A percentile compares a stretch with the other conserved stretches of the same genome.
Conservation (phyloP, 2,797 vertebrate genomes). For the Zalophus californianus region DNA sequence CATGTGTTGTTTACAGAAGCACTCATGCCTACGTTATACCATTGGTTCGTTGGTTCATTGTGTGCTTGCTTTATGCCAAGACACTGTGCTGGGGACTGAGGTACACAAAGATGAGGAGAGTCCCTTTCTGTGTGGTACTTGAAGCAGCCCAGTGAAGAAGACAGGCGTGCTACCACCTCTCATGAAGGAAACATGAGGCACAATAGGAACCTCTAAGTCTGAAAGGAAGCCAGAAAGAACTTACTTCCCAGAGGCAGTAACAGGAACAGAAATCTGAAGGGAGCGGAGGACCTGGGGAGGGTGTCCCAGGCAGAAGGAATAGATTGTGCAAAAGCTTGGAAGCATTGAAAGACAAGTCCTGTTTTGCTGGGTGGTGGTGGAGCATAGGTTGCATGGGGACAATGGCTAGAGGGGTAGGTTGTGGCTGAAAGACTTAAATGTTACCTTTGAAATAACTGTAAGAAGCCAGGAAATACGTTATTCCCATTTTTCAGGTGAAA, state of each 20-base stretch:
- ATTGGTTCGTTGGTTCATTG: neutral
- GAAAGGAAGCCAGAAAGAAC: slow-evolving; percentile 7
- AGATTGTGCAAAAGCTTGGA: neutral
- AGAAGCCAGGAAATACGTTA: neutral
- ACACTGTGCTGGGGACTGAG: slow-evolving; percentile 34
- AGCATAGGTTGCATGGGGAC: neutral
- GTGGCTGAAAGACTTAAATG: slow-evolving; percentile 37
- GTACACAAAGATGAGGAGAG: slow-evolving; percentile 6
- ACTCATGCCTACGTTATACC: neutral
- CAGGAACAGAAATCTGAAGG: slow-evolving; percentile 21
- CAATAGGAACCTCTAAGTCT: slow-evolving; percentile 2
- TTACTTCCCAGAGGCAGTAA: neutral
- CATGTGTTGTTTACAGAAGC: slow-evolving; percentile 14
- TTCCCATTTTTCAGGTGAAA: slow-evolving; percentile 40
- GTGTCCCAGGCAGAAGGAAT: neutral
- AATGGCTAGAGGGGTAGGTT: neutral
- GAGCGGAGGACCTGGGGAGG: neutral
- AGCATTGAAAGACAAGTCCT: neutral
- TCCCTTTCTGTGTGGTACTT: slow-evolving; percentile 49
- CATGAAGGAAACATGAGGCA: slow-evolving; percentile 9
- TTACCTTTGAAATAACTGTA: slow-evolving; percentile 32
- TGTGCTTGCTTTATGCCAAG: slow-evolving; percentile 10
- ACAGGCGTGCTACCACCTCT: neutral
- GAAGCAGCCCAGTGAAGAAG: neutral
- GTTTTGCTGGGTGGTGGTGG: neutral